Percentiles rank a stretch among this genome's conserved stretches.
Conservation (phyloP, 2,888 invertebrate species). For the Erebia palarica region DNA sequence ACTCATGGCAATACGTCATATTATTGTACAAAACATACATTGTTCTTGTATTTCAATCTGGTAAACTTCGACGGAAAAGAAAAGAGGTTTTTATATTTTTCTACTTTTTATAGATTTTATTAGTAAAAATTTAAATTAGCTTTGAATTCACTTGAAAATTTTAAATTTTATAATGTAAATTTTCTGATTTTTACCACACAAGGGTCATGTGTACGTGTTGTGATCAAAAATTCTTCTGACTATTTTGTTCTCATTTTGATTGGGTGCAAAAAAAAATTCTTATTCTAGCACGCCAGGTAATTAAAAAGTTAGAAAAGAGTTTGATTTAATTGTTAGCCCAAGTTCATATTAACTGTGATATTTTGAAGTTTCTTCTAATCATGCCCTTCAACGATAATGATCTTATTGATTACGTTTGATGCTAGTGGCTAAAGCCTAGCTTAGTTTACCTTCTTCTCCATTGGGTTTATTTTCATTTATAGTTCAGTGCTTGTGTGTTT, state of each 20-base stretch:
- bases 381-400: too few relatives aligned
- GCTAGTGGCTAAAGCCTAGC: too few relatives aligned
- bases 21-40: background rate
- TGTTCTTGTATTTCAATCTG: constrained; percentile 30
- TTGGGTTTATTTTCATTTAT: background rate
- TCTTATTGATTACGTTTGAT: too few relatives aligned
- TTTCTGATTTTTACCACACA: constrained; percentile 51
- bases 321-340: background rate
- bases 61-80: constrained; percentile 31
- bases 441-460: background rate
- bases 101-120: constrained; percentile 45
- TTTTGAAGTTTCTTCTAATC: background rate
- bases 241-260: constrained; percentile 40
- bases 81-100: constrained; percentile 41
- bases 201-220: constrained; percentile 56
- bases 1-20: background rate
- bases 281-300: constrained; percentile 12
- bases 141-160: constrained; percentile 40
- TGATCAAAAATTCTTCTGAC: constrained; percentile 54
- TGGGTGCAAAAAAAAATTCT: constrained; percentile 24
- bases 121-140: constrained; percentile 32
- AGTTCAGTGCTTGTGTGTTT: background rate
- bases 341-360: constrained; percentile 5
- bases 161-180: constrained; percentile 46
- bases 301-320: background rate